Evolutionary conservation across 2,888 invertebrate species (phyloP), one percentile per base, ranked within the genome.

Genomic region (Drosophila silvestris): DNA sequence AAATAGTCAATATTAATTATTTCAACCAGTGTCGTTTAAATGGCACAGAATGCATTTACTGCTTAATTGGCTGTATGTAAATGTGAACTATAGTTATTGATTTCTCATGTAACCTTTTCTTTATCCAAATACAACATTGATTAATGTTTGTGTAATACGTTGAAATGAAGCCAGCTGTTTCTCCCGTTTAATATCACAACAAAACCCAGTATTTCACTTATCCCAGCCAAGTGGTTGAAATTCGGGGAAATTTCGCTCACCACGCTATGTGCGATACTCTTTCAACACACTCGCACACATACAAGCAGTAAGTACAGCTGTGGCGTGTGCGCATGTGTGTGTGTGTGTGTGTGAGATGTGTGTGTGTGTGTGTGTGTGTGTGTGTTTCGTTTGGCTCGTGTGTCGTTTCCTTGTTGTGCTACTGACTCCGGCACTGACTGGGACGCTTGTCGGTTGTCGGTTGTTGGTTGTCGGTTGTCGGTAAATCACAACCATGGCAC

Each of bases 401-500:
- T 65, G 61, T 80, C 77, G 80, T 79, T 77, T 80, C 70, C 74
- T 79, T 79, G 79, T 71, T 79, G 79, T 79, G 69, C 80, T 26
- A 79, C 72, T 79, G 68, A 79, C 78, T 79, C 57, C 67, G 79
- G 41, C 71, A 58, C 41, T 63, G 54, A 68, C 63, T 66, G 67
- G 73, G 73, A 58, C 73, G 66, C 60, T 67, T 61, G 73, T 72
- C 73, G 73, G 54, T 39, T 63, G 71, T 53, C 26, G 73, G 51
- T 61, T 67, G 80, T 74, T 35, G 69, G 66, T 28, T 74, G 74
- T 75, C 65, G 79, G 67, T 71, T 75, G 86, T 84, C 86, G 85
- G 89, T 90, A 91, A 92, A 91, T 92, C 91, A 91, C 91, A 91
- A 83, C 90, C 90, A 77, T 80, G 74, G 89, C 87, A 86, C 74